Evolutionary conservation across 2,888 invertebrate species (phyloP).

Genomic region (Holacanthella duospinosa): DNA sequence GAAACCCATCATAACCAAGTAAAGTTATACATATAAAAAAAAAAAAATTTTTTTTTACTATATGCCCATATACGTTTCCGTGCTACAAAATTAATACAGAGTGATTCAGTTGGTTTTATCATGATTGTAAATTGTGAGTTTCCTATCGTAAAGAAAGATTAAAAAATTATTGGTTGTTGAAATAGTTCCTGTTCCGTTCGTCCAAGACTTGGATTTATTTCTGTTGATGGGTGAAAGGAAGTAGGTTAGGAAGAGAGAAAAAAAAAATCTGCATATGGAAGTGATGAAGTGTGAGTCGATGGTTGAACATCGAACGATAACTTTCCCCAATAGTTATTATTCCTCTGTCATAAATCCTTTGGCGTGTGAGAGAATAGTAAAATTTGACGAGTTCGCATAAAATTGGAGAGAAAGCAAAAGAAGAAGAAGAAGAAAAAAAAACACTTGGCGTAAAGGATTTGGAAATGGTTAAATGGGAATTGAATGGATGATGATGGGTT

Average conservation of each 20-base stretch:
- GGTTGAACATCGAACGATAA: background rate
- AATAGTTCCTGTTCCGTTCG: background rate
- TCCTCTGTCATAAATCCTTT: background rate
- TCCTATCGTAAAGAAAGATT: too few species aligned
- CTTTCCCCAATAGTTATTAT: background rate
- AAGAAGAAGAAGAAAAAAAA: background rate
- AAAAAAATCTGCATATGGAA: too few species aligned
- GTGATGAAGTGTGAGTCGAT: background rate
- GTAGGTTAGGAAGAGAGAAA: too few species aligned
- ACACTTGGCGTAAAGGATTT: background rate
- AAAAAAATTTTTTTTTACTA: too few species aligned
- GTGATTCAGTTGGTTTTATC: background rate
- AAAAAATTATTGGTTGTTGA: too few species aligned
- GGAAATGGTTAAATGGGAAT: background rate
- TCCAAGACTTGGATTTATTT: too few species aligned
- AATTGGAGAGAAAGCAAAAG: background rate
- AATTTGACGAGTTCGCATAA: slow-evolving; percentile 19
- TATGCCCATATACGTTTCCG: too few species aligned
- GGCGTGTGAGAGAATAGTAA: slow-evolving; percentile 29
- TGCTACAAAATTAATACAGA: too few species aligned
- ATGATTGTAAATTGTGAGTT: background rate
- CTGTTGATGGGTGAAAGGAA: background rate
- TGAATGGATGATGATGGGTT: slow-evolving; percentile 3
- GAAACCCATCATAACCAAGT: too few species aligned
- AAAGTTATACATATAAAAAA: too few species aligned